Percentiles rank a stretch among this genome's conserved stretches.
Conservation (phyloP, 2,888 invertebrate genomes). For the Phoronis australis region DNA sequence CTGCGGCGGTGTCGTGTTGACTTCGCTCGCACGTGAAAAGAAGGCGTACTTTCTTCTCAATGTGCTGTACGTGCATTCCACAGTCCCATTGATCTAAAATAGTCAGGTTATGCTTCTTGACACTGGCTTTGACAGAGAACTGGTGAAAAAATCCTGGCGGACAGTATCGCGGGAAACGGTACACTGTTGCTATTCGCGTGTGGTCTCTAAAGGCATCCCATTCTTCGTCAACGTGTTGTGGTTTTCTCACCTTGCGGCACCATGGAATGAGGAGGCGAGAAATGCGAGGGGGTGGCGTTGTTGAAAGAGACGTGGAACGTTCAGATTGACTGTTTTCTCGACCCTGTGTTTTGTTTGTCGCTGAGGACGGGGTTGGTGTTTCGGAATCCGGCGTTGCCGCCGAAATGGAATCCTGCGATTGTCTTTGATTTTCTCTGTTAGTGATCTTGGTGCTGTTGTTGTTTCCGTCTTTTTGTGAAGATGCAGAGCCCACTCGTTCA, state of each 20-base stretch:
- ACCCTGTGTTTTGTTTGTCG: no score
- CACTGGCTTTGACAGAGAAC: constrained; percentile 29
- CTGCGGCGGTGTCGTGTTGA: constrained; percentile 1
- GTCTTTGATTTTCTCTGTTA: not conserved
- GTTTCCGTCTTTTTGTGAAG: constrained; percentile 20
- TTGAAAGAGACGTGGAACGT: no score
- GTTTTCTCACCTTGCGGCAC: constrained; percentile 28
- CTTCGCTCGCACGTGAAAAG: constrained; percentile 11
- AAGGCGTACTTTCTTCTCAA: constrained; percentile 17
- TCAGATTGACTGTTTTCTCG: no score
- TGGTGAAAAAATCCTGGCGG: constrained; percentile 45
- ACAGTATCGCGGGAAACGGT: constrained; percentile 38
- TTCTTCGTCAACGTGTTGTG: constrained; percentile 20
- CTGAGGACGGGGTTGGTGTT: no score
- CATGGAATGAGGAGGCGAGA: constrained; percentile 30
- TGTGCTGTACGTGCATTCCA: constrained; percentile 34
- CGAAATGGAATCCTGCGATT: no score
- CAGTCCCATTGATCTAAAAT: constrained; percentile 38
- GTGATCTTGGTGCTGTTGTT: constrained; percentile 21
- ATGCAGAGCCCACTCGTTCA: constrained; percentile 6
- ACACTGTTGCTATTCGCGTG: constrained; percentile 24
- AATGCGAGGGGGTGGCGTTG: no score
- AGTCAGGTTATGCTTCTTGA: constrained; percentile 22
- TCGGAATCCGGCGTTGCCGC: no score
- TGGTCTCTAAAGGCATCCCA: constrained; percentile 21